Evolutionary conservation across 2,113 vertebrate species (phyloP).

Genomic region (Nothobranchius kuhntae): DNA sequence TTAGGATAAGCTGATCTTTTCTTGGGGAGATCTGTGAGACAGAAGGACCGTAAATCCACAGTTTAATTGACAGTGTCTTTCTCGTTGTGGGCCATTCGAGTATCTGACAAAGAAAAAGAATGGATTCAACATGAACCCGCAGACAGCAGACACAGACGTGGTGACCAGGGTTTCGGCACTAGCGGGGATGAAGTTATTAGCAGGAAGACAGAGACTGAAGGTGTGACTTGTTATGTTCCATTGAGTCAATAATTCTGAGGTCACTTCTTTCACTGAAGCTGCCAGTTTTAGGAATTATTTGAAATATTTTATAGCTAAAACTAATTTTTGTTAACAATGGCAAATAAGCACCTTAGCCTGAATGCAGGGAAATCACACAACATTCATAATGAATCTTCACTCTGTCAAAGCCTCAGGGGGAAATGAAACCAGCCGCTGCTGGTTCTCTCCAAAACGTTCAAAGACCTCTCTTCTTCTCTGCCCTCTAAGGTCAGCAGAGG

Average conservation of each 20-base stretch:
- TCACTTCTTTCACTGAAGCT: too few species aligned
- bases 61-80: conserved; percentile 10
- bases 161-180: conserved; percentile 4
- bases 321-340: too few species aligned
- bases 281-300: too few species aligned
- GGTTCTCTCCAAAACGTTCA: conserved; percentile 65
- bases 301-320: too few species aligned
- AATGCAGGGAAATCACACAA: conserved; percentile 1
- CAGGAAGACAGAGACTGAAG: too few species aligned
- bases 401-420: conserved; percentile 16
- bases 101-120: conserved; percentile 20
- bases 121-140: conserved; percentile 18
- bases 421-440: conserved; percentile 49
- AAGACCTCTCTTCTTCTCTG: conserved; percentile 55
- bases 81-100: background rate
- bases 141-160: conserved; percentile 24
- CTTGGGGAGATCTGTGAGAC: too few species aligned
- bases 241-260: too few species aligned
- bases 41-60: too few species aligned
- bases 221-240: too few species aligned
- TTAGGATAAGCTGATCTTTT: background rate
- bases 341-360: conserved; percentile 1
- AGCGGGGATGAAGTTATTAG: conserved; percentile 7
- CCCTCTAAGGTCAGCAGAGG: conserved; percentile 65
- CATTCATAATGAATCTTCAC: background rate